Base-by-base conservation (phyloP, 1,140 invertebrate species). In the Asbolus verrucosus region DNA sequence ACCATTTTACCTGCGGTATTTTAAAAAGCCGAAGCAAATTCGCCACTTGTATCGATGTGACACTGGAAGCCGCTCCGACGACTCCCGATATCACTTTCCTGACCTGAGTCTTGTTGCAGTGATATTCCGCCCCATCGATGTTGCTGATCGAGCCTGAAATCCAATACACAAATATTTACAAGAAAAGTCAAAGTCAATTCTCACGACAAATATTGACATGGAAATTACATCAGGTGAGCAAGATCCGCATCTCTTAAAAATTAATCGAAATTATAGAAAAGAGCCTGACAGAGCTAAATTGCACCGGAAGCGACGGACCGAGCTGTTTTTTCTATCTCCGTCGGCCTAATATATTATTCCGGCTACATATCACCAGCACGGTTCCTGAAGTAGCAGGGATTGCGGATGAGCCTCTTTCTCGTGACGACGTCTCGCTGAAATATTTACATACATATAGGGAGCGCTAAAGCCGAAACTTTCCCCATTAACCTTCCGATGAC, bases 1-100 rank as follows among this genome's bases (percentile, higher is more conserved):
- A 30, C 18, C n/a, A 39, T 14, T 8, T 83, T 82, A 97, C 95
- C 90, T 97, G 96, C 9, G 96, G 96, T 81, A 98, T 98, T 81
- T 92, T 93, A 82, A 98, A 98, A 3, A 98, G 89, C 36, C 96
- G 87, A 33, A 98, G 84, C 43, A 98, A 86, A 86, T 97, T 98
- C 30, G 96, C 95, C 14, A 98, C 95, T 87, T 97, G 95, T 71
- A 98, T 97, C 2, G 95, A 97, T 8, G 95, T 98, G 31, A 97
- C 95, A 75, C 94, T 96, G 39, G 94, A 96, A 0, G 96, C 93
- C 2, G 96, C 96, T 1, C 94, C 96, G n/a, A 98, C 92, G 2
- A 98, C 96, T 0, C 96, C 96, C 1, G 94, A 94, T 74, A 98
- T 97, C 9, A 96, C 92, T 81, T 96, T 94, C 30, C 91, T 84